Evolutionary conservation across 2,797 vertebrate genomes (phyloP).

Genomic region (Neopelma chrysocephalum): DNA sequence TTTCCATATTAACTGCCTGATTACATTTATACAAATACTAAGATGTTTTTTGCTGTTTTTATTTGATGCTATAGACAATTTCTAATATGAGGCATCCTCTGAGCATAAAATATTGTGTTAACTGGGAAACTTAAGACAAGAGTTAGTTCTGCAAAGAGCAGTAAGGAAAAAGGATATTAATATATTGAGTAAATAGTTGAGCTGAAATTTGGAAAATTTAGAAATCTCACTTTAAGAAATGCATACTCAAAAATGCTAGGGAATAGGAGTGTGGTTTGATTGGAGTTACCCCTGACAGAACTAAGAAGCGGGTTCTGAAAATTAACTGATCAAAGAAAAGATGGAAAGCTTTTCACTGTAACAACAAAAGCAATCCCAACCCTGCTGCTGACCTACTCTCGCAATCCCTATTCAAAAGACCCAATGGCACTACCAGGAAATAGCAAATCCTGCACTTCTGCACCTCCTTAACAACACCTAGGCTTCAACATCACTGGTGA

Average conservation of each 20-base stretch:
- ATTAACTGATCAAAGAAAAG: neutral
- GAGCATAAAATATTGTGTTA: slow-evolving; percentile 6
- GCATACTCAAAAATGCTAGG: neutral
- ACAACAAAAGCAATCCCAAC: neutral
- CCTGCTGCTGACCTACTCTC: rapidly evolving
- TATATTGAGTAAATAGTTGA: neutral
- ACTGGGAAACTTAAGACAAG: neutral
- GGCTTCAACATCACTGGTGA: neutral
- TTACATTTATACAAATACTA: neutral
- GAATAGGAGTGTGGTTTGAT: neutral
- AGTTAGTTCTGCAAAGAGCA: neutral
- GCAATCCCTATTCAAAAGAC: neutral
- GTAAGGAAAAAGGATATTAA: neutral
- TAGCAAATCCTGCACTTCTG: neutral
- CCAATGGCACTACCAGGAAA: neutral
- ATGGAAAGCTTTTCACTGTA: neutral
- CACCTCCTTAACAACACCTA: neutral
- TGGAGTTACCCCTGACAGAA: neutral
- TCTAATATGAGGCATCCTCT: neutral
- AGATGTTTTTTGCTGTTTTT: slow-evolving; percentile 11
- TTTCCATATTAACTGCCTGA: neutral
- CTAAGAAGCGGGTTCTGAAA: neutral
- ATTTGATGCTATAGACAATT: neutral
- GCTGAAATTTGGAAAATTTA: neutral
- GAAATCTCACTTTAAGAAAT: neutral